Percentiles rank a stretch among this genome's conserved stretches.
These are phyloP conservation scores for Apaloderma vittatum DNA, from an alignment of 2,113 vertebrate species.

Conservation along the genomic window DNA sequence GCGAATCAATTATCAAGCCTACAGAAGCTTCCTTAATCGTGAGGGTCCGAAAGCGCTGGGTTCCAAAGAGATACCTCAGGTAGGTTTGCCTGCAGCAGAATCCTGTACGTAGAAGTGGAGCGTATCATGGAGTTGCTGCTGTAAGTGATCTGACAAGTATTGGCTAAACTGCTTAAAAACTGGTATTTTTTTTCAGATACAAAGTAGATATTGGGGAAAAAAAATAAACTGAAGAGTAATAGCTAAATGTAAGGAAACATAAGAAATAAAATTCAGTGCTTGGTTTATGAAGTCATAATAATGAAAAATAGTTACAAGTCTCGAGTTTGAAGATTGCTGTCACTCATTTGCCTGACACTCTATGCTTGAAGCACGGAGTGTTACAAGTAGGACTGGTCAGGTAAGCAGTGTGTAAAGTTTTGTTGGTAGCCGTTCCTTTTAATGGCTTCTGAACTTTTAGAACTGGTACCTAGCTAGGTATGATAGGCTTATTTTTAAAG, in stretches of 20 bases:
- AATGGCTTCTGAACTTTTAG: not conserved
- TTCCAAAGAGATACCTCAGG: conserved; percentile 94
- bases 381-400: fast-evolving
- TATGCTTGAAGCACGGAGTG: not conserved
- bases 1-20: conserved; percentile 87
- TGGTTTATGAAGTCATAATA: not conserved
- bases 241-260: not conserved
- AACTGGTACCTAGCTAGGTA: not conserved
- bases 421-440: not conserved
- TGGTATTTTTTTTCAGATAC: not conserved
- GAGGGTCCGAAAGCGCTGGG: conserved; percentile 96
- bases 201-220: not conserved
- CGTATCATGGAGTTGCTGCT: not conserved
- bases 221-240: not conserved
- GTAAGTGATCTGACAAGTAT: not conserved
- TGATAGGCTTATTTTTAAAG: not conserved
- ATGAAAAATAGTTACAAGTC: not conserved
- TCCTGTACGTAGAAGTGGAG: fast-evolving
- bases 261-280: not conserved
- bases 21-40: conserved; percentile 92
- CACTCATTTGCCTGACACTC: not conserved
- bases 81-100: conserved; percentile 35
- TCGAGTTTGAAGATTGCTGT: not conserved
- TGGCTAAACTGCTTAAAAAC: not conserved
- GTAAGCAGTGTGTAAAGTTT: not conserved